phyloP scores from a whole-genome alignment of 2,888 invertebrate genomes.

The Leucozona laternaria region DNA sequence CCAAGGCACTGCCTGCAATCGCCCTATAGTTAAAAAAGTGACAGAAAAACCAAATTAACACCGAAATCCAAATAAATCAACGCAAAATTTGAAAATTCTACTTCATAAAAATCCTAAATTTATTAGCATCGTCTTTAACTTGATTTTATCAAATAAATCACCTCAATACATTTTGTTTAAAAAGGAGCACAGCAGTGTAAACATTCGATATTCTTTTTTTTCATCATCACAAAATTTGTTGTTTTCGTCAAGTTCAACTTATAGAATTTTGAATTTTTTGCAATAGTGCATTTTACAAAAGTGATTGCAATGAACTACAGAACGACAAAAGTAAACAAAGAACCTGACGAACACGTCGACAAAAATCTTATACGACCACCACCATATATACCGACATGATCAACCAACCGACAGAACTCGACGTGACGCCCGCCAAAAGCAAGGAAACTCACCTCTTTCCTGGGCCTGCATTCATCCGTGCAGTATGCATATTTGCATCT shows the following conservation, averaged over 20 bases:
- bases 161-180: constrained; percentile 17
- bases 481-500: constrained; percentile 4
- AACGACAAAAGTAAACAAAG: constrained; percentile 32
- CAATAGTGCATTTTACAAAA: neutral
- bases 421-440: constrained; percentile 4
- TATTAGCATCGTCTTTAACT: too few relatives aligned
- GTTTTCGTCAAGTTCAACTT: constrained; percentile 64
- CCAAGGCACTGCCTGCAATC: too few relatives aligned
- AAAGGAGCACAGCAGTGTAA: neutral
- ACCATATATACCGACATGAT: neutral
- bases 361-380: neutral
- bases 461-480: constrained; percentile 26
- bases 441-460: constrained; percentile 23
- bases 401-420: neutral
- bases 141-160: too few relatives aligned
- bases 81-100: too few relatives aligned
- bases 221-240: constrained; percentile 6
- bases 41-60: too few relatives aligned
- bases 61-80: too few relatives aligned
- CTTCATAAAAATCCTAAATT: too few relatives aligned
- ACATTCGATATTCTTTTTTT: neutral
- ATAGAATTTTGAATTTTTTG: constrained; percentile 11
- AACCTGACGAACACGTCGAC: neutral
- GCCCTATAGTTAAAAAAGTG: too few relatives aligned
- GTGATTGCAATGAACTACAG: constrained; percentile 37